Evolutionary conservation across 1,140 invertebrate species (phyloP).

Genomic region (Sitobion miscanthi): DNA sequence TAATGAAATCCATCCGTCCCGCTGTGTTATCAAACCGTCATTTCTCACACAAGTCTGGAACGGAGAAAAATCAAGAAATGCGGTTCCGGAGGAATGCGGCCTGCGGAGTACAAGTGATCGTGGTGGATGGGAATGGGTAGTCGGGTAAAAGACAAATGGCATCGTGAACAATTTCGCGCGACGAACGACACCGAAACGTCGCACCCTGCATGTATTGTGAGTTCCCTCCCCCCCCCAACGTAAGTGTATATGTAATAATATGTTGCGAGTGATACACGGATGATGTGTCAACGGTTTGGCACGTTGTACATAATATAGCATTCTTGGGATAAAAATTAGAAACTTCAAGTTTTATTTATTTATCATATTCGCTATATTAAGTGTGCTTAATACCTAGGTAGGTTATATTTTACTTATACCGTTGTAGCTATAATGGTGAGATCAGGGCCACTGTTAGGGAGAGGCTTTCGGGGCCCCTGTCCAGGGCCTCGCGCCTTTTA

Average conservation of each 20-base stretch:
- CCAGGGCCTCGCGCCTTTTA: too few species aligned
- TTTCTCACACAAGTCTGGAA: constrained; percentile 40
- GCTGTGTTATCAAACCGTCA: constrained; percentile 54
- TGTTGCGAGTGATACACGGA: background rate
- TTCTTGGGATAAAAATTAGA: background rate
- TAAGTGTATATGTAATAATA: background rate
- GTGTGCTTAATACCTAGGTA: background rate
- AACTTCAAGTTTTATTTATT: background rate
- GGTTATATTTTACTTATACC: background rate
- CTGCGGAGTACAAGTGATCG: background rate
- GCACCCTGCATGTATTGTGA: background rate
- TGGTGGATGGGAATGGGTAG: background rate
- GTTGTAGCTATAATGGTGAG: background rate
- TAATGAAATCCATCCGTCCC: constrained; percentile 52
- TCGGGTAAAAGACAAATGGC: constrained; percentile 38
- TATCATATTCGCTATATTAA: background rate
- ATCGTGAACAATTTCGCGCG: background rate
- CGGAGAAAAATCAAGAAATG: background rate
- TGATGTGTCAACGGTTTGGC: background rate
- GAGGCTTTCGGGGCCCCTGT: too few species aligned
- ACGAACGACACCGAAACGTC: background rate
- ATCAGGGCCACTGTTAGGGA: too few species aligned
- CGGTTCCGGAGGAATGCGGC: background rate
- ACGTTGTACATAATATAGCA: background rate
- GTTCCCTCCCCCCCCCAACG: background rate